Evolutionary conservation across 2,888 invertebrate species (phyloP).

Genomic region (Blera fallax): DNA sequence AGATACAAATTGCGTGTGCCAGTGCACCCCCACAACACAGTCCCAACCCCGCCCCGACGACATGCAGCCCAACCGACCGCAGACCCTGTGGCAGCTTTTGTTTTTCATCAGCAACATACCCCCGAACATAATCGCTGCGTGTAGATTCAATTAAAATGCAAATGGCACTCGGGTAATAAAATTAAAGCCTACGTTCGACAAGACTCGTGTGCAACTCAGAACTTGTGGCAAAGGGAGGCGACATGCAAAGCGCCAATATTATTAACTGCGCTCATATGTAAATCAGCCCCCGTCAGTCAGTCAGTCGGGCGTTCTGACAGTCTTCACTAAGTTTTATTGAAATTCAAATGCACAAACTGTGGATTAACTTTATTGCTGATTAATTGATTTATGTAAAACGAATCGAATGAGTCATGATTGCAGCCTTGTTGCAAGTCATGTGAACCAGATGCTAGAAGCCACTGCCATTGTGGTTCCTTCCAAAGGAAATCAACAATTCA

Average conservation of each 20-base stretch:
- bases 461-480: neutral
- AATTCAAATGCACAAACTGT: slow-evolving; percentile 22
- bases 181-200: slow-evolving; percentile 71
- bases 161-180: slow-evolving; percentile 66
- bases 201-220: slow-evolving; percentile 34
- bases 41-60: neutral
- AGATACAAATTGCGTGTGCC: slow-evolving; percentile 61
- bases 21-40: slow-evolving; percentile 56
- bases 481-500: slow-evolving; percentile 34
- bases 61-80: neutral
- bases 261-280: slow-evolving; percentile 65
- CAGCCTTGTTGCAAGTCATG: no score
- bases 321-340: slow-evolving; percentile 30
- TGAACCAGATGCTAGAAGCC: no score
- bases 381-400: slow-evolving; percentile 64
- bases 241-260: slow-evolving; percentile 70
- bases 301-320: slow-evolving; percentile 39
- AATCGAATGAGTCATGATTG: slow-evolving; percentile 47
- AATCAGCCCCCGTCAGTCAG: slow-evolving; percentile 63
- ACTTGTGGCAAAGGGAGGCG: slow-evolving; percentile 42
- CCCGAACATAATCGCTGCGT: slow-evolving; percentile 52
- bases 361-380: slow-evolving; percentile 48
- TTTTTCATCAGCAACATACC: slow-evolving; percentile 37
- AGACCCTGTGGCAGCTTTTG: slow-evolving; percentile 53
- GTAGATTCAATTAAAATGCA: slow-evolving; percentile 73